Base-by-base conservation (phyloP, 2,888 invertebrate species). In the Hemicrepidius hirtus region DNA sequence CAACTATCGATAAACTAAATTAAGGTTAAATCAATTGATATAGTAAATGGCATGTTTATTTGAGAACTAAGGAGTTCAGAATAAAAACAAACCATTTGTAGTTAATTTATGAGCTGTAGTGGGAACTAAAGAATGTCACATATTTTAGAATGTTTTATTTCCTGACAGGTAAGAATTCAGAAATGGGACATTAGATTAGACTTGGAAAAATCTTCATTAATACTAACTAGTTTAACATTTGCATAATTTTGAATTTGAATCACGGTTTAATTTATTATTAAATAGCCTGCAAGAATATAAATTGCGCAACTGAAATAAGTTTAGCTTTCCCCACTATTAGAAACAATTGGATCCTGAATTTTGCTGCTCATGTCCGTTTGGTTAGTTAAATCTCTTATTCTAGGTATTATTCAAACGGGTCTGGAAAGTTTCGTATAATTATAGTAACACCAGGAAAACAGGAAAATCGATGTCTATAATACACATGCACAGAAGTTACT, bases 351-450 rank as follows among this genome's bases (percentile, higher is more conserved):
- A n/a, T n/a, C n/a, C n/a, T n/a, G n/a, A 32, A 32, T 32, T 32
- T 32, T 32, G 32, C 32, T 5, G 9, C 9, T 9, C 32, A 9
- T 24, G 24, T 24, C 24, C 24, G 3, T 24, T 44, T 6, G 13
- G 13, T 44, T 18, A 44, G 13, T 18, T 44, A 44, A 44, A 44
- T 2, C 32, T 16, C 5, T 9, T 18, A 18, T 40, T 40, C 18
- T 21, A 21, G 20, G 21, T 18, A 50, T 50, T 57, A 57, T 41
- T 37, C 40, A 49, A 66, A 57, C 24, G n/a, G 32, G 55, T 57
- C 49, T 59, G 24, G 28, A 60, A 57, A 60, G 46, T 60, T 60
- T 40, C 18, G n/a, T n/a, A n/a, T n/a, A n/a, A n/a, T n/a, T n/a
- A n/a, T n/a, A 20, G 20, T 16, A 60, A 41, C 37, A 28, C 32